Base-by-base conservation (phyloP, 2,888 invertebrate genomes). In the Sussaba pulchella region DNA sequence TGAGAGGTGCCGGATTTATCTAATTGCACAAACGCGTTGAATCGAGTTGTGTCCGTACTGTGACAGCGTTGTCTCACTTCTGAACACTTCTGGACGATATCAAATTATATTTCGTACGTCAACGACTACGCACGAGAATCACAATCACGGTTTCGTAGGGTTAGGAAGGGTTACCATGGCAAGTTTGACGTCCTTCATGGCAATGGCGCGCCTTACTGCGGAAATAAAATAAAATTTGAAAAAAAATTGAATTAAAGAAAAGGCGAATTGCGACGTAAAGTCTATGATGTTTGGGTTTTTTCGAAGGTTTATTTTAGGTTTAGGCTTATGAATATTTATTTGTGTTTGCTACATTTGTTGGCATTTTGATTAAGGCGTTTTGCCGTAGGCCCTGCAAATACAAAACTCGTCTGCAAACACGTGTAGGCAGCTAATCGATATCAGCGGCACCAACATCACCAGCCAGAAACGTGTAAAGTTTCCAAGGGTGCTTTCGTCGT, bases 121-220 rank as follows among this genome's bases (percentile, higher is more conserved):
- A 14, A 59, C 36, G 10, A 50, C 45, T 71, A 6, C 21, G 26
- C 21, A 39, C 21, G 47, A 21, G 24, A 41, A 36, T 26, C 57
- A 26, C 57, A 75, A n/a, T 31, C 4, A 31, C 4, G 41, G 67
- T 74, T 54, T 70, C 59, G 21, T 50, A 47, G 67, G 79, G 57
- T 47, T 80, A 71, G 39, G 6, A 31, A 2, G 31, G 2, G 88
- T 89, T 88, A 82, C 89, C 88, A 89, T 89, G 89, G 89, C 81
- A 86, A 86, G 88, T 89, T 89, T 89, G 85, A 63, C 70, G 31
- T 79, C 61, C 63, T 50, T 70, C 71, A 64, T 63, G 47, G 52
- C 45, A 45, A 64, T 72, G 70, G 12, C 21, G n/a, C 52, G 4
- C 21, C 12, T 24, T 2, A n/a, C 12, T 50, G 50, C 50, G 21